Percentiles rank a stretch among this genome's conserved stretches.
Evolutionary conservation across 1,140 invertebrate species (phyloP).

Genomic region (Lucilia sericata): DNA sequence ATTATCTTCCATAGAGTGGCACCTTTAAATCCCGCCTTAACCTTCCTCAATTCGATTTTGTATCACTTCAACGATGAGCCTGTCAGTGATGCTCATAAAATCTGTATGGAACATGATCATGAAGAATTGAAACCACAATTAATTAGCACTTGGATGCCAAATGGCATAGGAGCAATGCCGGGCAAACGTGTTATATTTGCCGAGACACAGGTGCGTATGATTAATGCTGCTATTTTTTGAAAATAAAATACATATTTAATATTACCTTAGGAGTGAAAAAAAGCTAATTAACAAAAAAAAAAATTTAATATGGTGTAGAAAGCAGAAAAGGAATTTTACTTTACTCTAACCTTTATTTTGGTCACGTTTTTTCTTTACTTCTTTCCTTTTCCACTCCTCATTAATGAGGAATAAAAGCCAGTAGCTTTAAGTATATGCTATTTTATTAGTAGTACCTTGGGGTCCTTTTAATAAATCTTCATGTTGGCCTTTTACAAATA

Average conservation of each 20-base stretch:
- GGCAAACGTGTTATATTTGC: conserved; percentile 86
- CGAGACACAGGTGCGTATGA: conserved; percentile 81
- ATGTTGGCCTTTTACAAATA: background rate
- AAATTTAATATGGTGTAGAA: background rate
- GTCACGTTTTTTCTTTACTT: conserved; percentile 24
- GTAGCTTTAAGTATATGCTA: background rate
- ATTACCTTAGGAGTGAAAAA: background rate
- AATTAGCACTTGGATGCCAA: conserved; percentile 86
- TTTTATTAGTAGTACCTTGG: conserved; percentile 18
- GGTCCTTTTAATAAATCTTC: conserved; percentile 41
- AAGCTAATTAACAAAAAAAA: background rate
- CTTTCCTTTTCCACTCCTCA: background rate
- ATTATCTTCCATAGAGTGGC: conserved; percentile 55
- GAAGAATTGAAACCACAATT: conserved; percentile 84
- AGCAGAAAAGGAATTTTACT: background rate
- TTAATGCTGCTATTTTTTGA: background rate
- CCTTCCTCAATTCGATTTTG: conserved; percentile 74
- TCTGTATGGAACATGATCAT: conserved; percentile 88
- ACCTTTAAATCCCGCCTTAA: conserved; percentile 69
- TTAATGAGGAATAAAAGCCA: background rate
- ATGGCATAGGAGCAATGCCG: conserved; percentile 84
- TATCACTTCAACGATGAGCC: conserved; percentile 70
- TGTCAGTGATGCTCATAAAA: conserved; percentile 67
- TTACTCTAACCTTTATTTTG: conserved; percentile 4
- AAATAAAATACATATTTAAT: background rate